Percentiles rank a stretch among this genome's conserved stretches.
Evolutionary conservation across 2,888 invertebrate species (phyloP).

Genomic region (Slavum lentiscoides): DNA sequence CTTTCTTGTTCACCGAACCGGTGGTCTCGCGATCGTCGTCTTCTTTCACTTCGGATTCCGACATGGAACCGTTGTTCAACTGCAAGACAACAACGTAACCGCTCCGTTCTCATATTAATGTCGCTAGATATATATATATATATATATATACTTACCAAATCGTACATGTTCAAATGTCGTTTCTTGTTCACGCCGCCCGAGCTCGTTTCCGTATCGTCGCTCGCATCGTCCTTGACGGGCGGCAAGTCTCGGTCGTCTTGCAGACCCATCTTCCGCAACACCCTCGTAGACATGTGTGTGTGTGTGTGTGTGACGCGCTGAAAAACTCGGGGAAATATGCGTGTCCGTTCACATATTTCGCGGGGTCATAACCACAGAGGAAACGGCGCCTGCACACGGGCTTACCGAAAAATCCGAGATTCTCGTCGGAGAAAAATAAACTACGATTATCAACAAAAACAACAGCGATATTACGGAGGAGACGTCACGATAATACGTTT

Average conservation of each 20-base stretch:
- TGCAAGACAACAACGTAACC: constrained; percentile 57
- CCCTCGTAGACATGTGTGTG: constrained; percentile 67
- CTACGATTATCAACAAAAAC: too few species aligned
- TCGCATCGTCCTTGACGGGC: constrained; percentile 56
- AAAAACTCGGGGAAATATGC: not conserved
- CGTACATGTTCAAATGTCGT: constrained; percentile 70
- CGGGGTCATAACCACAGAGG: too few species aligned
- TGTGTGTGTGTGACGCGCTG: not conserved
- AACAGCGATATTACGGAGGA: too few species aligned
- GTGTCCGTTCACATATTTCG: not conserved
- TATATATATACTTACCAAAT: constrained; percentile 68
- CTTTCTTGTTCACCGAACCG: constrained; percentile 60
- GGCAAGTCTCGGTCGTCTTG: constrained; percentile 57
- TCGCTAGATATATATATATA: too few species aligned
- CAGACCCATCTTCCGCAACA: constrained; percentile 64
- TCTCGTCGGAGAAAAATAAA: too few species aligned
- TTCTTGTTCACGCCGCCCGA: constrained; percentile 66
- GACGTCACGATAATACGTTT: too few species aligned
- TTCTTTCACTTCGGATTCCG: constrained; percentile 72
- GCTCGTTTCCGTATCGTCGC: constrained; percentile 63
- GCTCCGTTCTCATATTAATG: not conserved
- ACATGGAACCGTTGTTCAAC: constrained; percentile 69
- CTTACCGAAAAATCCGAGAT: too few species aligned
- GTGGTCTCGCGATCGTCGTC: constrained; percentile 68
- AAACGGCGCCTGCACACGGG: too few species aligned